Base-by-base conservation (phyloP, 2,797 vertebrate genomes). In the Phataginus tricuspis region DNA sequence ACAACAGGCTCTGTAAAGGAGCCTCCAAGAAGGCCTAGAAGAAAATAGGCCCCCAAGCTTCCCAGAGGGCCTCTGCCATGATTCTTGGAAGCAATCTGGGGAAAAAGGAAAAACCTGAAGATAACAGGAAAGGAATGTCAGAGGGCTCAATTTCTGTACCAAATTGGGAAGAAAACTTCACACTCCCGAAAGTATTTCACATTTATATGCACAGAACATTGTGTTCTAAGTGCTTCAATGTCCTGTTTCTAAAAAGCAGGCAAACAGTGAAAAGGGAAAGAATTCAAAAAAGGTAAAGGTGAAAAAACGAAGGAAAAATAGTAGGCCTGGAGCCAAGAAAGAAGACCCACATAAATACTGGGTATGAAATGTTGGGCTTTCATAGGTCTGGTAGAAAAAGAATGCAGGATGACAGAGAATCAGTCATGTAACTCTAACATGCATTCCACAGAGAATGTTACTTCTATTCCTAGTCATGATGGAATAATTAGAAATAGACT, bases 191-290 rank as follows among this genome's bases (percentile, higher is more conserved):
- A 93, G 80, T 37, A 94, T 72, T 68, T 80, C 93, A 77, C 74
- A 82, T 87, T 93, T 90, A 71, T 39, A 88, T 66, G 64, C 91
- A 91, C n/a, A 88, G 23, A 90, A 78, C 4, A 1, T 14, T 63
- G 59, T 69, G 27, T 72, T 42, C 39, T 82, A 59, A n/a, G 11
- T 89, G n/a, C 57, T 78, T 79, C 18, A 53, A 53, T 90, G 66
- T 74, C 82, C 91, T 77, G 87, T 77, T 96, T 95, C 91, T 85
- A 88, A 90, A 92, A 96, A 80, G 78, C 61, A 69, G 45, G 82
- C 14, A 95, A 89, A 94, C n/a, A 86, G 49, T 57, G 74, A 93
- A 97, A 93, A 86, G 34, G 7, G 31, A 63, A 94, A 92, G 34
- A 74, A 95, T 88, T 61, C 5, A 86, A 85, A 85, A 90, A 66